Percentiles rank a stretch among this genome's conserved stretches.
Evolutionary conservation across 1,140 invertebrate species (phyloP).

Genomic region (Drosophila kepulauana): DNA sequence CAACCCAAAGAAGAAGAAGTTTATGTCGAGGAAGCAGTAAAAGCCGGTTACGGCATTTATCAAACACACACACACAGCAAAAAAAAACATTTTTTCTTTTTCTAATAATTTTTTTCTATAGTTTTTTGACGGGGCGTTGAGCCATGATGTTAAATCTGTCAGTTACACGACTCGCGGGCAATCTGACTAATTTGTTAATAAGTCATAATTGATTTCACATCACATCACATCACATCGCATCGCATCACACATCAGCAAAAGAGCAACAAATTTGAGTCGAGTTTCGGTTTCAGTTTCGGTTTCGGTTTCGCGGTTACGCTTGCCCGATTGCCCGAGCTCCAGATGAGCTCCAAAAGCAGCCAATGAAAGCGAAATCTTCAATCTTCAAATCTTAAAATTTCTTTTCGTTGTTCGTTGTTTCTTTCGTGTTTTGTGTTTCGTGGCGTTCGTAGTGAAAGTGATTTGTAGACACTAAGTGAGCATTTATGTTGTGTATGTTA

Average conservation of each 20-base stretch:
- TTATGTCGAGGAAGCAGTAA: constrained; percentile 12
- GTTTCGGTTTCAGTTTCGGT: constrained; percentile 11
- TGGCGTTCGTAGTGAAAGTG: constrained; percentile 71
- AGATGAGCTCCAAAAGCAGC: constrained; percentile 49
- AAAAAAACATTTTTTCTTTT: constrained; percentile 24
- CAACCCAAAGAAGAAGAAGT: constrained; percentile 19
- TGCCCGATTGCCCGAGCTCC: constrained; percentile 16
- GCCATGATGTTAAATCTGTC: constrained; percentile 64
- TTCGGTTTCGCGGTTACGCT: constrained; percentile 6
- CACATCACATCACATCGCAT: constrained; percentile 73
- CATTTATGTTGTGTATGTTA: constrained; percentile 69
- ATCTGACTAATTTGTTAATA: constrained; percentile 77
- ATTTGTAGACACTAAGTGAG: constrained; percentile 64
- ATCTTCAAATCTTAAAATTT: constrained; percentile 49
- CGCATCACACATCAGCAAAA: constrained; percentile 53
- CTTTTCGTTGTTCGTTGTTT: constrained; percentile 58
- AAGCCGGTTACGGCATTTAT: constrained; percentile 54
- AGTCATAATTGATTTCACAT: constrained; percentile 82
- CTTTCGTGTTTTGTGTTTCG: constrained; percentile 52
- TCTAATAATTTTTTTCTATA: background rate
- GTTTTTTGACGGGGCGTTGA: constrained; percentile 51
- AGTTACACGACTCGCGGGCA: constrained; percentile 66
- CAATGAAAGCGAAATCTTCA: constrained; percentile 76
- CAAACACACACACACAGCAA: background rate
- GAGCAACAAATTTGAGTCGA: too few relatives aligned